These are phyloP conservation scores for Dicrostonyx torquatus DNA, from an alignment of 2,797 vertebrate genomes.

Conservation along the genomic window DNA sequence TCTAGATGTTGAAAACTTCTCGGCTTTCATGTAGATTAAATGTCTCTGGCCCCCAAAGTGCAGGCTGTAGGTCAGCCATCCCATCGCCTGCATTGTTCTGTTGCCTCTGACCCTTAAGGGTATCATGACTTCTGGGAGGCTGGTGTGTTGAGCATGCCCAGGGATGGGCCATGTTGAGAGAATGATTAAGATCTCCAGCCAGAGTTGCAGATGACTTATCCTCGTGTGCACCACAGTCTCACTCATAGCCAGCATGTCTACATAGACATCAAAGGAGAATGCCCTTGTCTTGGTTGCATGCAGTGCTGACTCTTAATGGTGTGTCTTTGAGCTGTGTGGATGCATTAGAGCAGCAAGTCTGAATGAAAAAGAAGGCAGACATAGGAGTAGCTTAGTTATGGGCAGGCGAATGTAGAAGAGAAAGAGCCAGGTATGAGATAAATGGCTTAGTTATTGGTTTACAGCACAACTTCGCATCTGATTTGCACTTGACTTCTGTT, in stretches of 20 bases:
- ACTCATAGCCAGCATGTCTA: not conserved
- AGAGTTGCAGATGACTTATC: not conserved
- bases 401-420: not conserved
- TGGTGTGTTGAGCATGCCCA: not conserved
- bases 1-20: not conserved
- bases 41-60: not conserved
- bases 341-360: not conserved
- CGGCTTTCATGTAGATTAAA: not conserved
- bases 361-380: not conserved
- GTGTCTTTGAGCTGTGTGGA: not conserved
- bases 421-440: not conserved
- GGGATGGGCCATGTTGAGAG: not conserved
- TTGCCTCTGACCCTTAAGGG: not conserved
- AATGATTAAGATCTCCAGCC: not conserved
- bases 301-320: not conserved
- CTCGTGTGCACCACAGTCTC: not conserved
- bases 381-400: not conserved
- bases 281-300: not conserved
- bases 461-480: not conserved
- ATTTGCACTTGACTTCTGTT: not conserved
- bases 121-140: conserved; percentile 13
- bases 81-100: not conserved
- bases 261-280: not conserved
- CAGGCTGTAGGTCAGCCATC: conserved; percentile 36
- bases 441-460: not conserved